phyloP scores from a whole-genome alignment of 1,140 invertebrate species.

The Lineus longissimus region DNA sequence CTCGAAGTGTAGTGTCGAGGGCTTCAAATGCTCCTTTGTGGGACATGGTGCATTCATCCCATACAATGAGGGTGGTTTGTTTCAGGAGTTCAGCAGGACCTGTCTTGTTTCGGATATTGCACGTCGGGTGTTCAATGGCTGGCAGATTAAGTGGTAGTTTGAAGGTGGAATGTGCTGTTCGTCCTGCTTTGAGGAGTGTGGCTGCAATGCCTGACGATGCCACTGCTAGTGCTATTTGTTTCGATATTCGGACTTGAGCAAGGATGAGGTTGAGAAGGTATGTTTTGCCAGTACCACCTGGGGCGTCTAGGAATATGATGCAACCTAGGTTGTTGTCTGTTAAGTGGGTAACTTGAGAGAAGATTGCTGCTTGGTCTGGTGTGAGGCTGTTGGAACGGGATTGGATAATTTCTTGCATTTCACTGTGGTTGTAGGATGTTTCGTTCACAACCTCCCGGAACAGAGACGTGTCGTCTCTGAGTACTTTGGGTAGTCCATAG shows the following conservation, averaged over 20 bases:
- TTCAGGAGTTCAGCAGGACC: background rate
- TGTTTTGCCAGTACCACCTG: slow-evolving; percentile 4
- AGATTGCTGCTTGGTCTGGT: background rate
- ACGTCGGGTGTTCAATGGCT: no score
- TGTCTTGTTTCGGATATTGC: background rate
- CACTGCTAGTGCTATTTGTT: slow-evolving; percentile 33
- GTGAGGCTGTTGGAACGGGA: background rate
- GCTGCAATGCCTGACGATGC: no score
- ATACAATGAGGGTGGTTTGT: slow-evolving; percentile 7
- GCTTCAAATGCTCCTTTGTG: slow-evolving; percentile 21
- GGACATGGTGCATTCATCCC: slow-evolving; percentile 13
- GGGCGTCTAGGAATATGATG: background rate
- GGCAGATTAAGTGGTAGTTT: slow-evolving; percentile 8
- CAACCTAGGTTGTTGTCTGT: background rate
- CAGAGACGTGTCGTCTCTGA: background rate
- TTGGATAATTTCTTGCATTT: background rate
- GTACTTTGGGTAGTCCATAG: background rate
- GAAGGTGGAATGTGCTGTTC: slow-evolving; percentile 25
- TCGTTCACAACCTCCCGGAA: background rate
- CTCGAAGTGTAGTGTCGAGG: slow-evolving; percentile 1
- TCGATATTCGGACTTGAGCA: background rate
- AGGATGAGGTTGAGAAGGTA: background rate
- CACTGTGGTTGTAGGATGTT: background rate
- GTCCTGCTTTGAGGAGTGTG: slow-evolving; percentile 19
- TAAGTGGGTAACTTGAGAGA: background rate